Evolutionary conservation across 2,888 invertebrate species (phyloP), one percentile per base, ranked within the genome.

Genomic region (Electrophaes corylata): DNA sequence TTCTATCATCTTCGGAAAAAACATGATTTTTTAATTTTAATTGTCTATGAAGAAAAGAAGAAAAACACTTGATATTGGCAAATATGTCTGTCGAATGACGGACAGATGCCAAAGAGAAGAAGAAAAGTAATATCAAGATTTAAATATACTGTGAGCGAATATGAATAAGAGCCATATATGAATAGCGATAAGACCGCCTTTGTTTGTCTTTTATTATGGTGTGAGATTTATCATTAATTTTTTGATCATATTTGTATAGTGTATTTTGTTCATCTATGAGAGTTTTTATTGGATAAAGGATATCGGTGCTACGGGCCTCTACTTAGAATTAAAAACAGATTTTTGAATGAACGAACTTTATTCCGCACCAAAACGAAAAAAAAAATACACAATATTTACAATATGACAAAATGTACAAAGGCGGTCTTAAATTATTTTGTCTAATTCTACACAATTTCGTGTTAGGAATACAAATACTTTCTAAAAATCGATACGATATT

Each of bases 161-260:
- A n/a, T n/a, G n/a, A n/a, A n/a, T n/a, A n/a, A n/a, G n/a, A n/a
- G n/a, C n/a, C n/a, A n/a, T n/a, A n/a, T n/a, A n/a, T n/a, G n/a
- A n/a, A 35, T 18, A 48, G 48, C 55, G 20, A 47, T 58, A 58
- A 58, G 58, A 59, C 58, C 58, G 54, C 58, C 58, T 40, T 53
- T 49, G 45, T 47, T 44, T 40, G 11, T 20, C n/a, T 41, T 43
- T 6, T 11, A 29, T 10, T 23, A n/a, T 56, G 0, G 14, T 50
- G 14, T n/a, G n/a, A n/a, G n/a, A n/a, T n/a, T n/a, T n/a, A n/a
- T 40, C 18, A 51, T 39, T 57, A 12, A 47, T 12, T 39, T 20
- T 16, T 10, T 10, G 1, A n/a, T 40, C 19, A 19, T 29, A 29
- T 40, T 40, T 8, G 46, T 47, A 20, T 18, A 46, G 53, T 41